Percentiles rank a stretch among this genome's conserved stretches.
phyloP scores from a whole-genome alignment of 2,888 invertebrate genomes.

The Apoderus coryli region DNA sequence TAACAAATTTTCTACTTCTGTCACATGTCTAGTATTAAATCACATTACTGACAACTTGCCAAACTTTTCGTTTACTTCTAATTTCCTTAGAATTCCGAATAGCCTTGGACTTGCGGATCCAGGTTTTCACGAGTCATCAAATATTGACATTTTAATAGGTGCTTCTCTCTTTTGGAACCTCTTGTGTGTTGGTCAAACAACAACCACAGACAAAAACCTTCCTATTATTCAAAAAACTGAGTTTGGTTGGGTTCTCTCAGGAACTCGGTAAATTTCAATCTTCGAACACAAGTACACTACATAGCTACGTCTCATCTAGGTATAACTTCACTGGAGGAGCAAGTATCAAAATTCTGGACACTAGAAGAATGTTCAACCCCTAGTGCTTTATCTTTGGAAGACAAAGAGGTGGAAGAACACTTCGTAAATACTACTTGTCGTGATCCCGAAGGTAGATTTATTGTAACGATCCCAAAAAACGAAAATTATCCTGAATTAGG shows the following conservation, averaged over 20 bases:
- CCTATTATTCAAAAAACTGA: background rate
- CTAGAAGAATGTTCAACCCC: too few relatives aligned
- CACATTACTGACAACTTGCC: too few relatives aligned
- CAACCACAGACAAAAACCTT: background rate
- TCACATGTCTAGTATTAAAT: too few relatives aligned
- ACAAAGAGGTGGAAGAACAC: background rate
- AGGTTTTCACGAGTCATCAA: background rate
- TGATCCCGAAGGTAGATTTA: background rate
- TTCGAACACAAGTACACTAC: background rate
- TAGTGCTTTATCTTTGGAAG: background rate
- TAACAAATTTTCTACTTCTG: too few relatives aligned
- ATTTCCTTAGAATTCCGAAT: background rate
- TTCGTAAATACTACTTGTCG: conserved; percentile 1
- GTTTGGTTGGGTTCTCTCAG: conserved; percentile 1
- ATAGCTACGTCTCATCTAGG: background rate
- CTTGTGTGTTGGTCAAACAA: background rate
- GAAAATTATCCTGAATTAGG: background rate
- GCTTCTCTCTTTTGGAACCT: background rate
- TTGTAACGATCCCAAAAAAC: background rate
- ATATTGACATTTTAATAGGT: background rate
- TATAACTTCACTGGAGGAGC: background rate
- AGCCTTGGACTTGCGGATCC: background rate
- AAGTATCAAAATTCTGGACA: conserved; percentile 1
- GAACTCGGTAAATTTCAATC: too few relatives aligned
- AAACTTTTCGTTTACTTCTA: background rate